These are phyloP conservation scores for Apogon talboti DNA, from an alignment of 2,797 vertebrate genomes.

Conservation along the genomic window DNA sequence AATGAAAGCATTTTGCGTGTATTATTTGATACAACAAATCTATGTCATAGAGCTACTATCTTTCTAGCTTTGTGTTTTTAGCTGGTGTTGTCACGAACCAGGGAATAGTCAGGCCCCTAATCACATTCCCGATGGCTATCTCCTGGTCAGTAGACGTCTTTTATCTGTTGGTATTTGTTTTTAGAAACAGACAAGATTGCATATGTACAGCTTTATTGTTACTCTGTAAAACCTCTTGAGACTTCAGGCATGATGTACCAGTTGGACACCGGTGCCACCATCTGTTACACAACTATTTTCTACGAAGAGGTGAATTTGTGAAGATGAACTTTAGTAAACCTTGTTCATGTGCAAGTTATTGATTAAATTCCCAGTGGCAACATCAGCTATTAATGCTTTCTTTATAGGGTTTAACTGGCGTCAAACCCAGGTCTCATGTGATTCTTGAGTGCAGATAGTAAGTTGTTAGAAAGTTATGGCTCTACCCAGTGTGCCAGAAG, in stretches of 20 bases:
- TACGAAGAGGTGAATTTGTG: background rate
- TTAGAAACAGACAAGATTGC: too few species aligned
- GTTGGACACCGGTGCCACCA: background rate
- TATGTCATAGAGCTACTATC: too few species aligned
- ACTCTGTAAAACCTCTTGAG: background rate
- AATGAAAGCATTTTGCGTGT: too few species aligned
- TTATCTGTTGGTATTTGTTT: background rate
- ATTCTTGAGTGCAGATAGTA: background rate
- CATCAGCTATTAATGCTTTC: background rate
- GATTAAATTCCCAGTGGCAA: too few species aligned
- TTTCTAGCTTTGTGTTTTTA: background rate
- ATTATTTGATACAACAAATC: too few species aligned
- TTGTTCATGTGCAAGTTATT: background rate
- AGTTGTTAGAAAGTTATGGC: background rate
- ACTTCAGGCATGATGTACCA: background rate
- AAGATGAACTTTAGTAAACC: slow-evolving; percentile 23
- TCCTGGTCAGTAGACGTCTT: background rate
- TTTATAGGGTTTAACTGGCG: background rate
- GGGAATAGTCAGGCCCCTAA: slow-evolving; percentile 40
- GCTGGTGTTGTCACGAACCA: slow-evolving; percentile 15
- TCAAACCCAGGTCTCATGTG: slow-evolving; percentile 5
- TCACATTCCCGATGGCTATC: background rate
- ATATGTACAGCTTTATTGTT: too few species aligned
- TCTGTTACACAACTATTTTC: slow-evolving; percentile 25
- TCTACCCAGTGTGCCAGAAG: background rate